Evolutionary conservation across 23 tunicate species (phyloP), one percentile per base, ranked within the genome.

Genomic region (Aplidium turbinatum): DNA sequence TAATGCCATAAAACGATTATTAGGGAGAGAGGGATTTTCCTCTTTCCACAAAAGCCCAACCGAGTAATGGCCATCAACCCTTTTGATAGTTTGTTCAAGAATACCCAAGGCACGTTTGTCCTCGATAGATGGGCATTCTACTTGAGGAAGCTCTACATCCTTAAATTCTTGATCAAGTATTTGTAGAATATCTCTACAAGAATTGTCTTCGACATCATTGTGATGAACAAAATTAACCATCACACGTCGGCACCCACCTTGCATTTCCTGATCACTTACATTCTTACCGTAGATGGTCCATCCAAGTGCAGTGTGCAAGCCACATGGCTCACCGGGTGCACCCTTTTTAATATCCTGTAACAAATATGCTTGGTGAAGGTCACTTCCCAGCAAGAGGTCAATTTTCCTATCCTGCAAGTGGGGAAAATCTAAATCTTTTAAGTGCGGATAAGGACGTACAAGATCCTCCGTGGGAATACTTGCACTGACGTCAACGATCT

Each of bases 311-410:
- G 70, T 63, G 22, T 63, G 70, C 19, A 31, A 16, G 55, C 48
- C 70, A 63, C 45, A 31, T 30, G 70, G 70, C 22, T 21, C 19
- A 33, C 70, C 70, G 26, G 40, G 40, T 0, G 19, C 45, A 19
- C 55, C 70, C 19, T 19, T 30, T 18, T 19, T 11, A 21, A 33
- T 21, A 19, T 31, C 23, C 23, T 54, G 19, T 16, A 25, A 11
- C 61, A 54, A n/a, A 20, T 54, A 54, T 5, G 61, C 61, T n/a
- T 54, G 61, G 22, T 54, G 61, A 21, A 54, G 21, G 22, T 54
- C 61, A 20, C 61, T 16, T 20, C 70, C 70, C 19, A 63, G 48
- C 40, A 63, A 33, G 13, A 63, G 55, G 55, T 63, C 70, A 16
- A 63, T 25, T 18, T 25, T 18, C 22, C 22, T 19, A 16, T 63